A percentile compares a stretch with the other conserved stretches of the same genome.
Conservation (phyloP, 2,797 vertebrate genomes). For the Mormyrus proboscirostris region DNA sequence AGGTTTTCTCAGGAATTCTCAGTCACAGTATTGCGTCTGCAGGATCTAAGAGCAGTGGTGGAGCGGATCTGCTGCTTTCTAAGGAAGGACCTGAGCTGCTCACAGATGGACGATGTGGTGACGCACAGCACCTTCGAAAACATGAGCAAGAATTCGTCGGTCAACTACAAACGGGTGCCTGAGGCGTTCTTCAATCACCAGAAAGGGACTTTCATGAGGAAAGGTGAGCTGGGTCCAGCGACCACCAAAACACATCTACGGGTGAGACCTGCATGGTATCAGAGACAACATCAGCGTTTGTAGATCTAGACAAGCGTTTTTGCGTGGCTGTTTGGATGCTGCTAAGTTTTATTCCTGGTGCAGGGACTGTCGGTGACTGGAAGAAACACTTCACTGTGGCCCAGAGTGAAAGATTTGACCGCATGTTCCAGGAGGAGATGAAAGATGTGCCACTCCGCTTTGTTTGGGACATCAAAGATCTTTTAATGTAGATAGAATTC, state of each 20-base stretch:
- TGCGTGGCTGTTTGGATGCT: background rate
- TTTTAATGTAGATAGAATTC: background rate
- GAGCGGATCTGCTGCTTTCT: slow-evolving; percentile 47
- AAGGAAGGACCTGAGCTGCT: slow-evolving; percentile 44
- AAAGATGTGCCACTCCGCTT: slow-evolving; percentile 49
- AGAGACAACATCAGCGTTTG: background rate
- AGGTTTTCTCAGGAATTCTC: background rate
- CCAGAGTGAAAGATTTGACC: slow-evolving; percentile 56
- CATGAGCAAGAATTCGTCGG: slow-evolving; percentile 53
- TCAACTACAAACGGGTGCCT: slow-evolving; percentile 43
- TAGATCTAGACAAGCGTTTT: background rate
- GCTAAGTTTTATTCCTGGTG: background rate
- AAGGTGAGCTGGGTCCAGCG: slow-evolving; percentile 38
- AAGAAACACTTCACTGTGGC: slow-evolving; percentile 55
- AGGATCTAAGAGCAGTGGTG: slow-evolving; percentile 46
- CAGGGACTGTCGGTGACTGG: slow-evolving; percentile 58
- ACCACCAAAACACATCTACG: background rate
- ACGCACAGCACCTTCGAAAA: slow-evolving; percentile 48
- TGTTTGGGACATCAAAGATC: slow-evolving; percentile 49
- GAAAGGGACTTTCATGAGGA: slow-evolving; percentile 49
- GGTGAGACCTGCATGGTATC: background rate
- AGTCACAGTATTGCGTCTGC: background rate
- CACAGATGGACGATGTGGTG: slow-evolving; percentile 46
- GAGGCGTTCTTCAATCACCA: slow-evolving; percentile 34
- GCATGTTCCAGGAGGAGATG: slow-evolving; percentile 55